A percentile compares a stretch with the other conserved stretches of the same genome.
These are phyloP conservation scores for Cyprinus carpio DNA, from an alignment of 2,113 vertebrate species.

Conservation along the genomic window DNA sequence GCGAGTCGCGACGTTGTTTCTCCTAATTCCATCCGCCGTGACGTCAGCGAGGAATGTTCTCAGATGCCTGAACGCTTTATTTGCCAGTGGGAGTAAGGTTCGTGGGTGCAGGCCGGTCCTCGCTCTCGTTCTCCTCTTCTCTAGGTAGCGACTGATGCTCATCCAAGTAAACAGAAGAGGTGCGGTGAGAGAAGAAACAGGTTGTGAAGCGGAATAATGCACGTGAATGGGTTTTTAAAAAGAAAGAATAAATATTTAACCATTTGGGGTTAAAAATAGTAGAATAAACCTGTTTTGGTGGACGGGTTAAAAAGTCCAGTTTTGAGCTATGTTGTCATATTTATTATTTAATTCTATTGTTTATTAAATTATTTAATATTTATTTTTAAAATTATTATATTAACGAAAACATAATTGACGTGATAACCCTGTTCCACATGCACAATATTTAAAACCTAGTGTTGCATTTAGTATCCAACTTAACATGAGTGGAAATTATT, in stretches of 20 bases:
- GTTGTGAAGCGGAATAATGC: not conserved
- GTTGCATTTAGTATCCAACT: not conserved
- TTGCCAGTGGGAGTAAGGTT: constrained; percentile 25
- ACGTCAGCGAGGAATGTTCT: not conserved
- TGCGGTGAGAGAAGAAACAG: constrained; percentile 9
- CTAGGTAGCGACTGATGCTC: not conserved
- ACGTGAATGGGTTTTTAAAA: constrained; percentile 11
- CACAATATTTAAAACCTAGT: not conserved
- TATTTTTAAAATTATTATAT: not conserved
- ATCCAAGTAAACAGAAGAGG: constrained; percentile 44
- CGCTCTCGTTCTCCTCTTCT: not conserved
- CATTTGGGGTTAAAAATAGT: not conserved
- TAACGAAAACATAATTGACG: not conserved
- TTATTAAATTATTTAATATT: not conserved
- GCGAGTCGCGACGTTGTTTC: not conserved
- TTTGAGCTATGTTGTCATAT: not conserved
- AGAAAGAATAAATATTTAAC: too few relatives aligned
- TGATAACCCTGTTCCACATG: not conserved
- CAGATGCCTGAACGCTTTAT: not conserved
- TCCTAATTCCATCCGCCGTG: not conserved
- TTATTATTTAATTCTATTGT: not conserved
- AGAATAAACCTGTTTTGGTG: not conserved
- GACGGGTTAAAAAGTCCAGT: not conserved
- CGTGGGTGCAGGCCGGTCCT: not conserved
- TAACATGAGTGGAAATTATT: not conserved